phyloP scores from a whole-genome alignment of 2,113 vertebrate species.

The Hipposideros armiger region DNA sequence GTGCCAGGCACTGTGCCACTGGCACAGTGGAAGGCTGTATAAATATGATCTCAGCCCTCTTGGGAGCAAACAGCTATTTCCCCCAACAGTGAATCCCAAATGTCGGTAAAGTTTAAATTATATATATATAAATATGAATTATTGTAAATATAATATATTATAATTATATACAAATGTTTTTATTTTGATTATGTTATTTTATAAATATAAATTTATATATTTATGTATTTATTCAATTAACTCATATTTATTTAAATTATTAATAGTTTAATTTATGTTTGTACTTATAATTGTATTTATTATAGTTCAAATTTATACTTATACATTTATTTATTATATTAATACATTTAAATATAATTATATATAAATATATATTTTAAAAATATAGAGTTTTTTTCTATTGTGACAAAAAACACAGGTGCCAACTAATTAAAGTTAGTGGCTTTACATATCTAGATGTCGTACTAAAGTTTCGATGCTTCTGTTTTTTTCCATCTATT shows the following conservation, averaged over 20 bases:
- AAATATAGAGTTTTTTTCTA: background rate
- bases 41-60: background rate
- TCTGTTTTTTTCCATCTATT: background rate
- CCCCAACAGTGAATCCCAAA: background rate
- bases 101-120: background rate
- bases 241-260: background rate
- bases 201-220: background rate
- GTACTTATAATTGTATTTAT: background rate
- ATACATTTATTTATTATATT: no score
- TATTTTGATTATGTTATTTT: background rate
- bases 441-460: background rate
- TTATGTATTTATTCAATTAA: background rate
- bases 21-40: background rate
- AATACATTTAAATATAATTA: background rate
- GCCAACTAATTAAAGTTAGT: background rate
- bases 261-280: background rate
- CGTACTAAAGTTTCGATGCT: background rate
- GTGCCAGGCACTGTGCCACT: accelerated
- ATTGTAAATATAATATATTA: background rate
- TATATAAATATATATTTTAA: background rate
- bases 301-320: background rate
- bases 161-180: background rate
- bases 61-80: background rate
- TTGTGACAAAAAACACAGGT: background rate
- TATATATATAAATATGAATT: background rate